phyloP scores from a whole-genome alignment of 2,888 invertebrate genomes.

The Hypselothyrea guttata region DNA sequence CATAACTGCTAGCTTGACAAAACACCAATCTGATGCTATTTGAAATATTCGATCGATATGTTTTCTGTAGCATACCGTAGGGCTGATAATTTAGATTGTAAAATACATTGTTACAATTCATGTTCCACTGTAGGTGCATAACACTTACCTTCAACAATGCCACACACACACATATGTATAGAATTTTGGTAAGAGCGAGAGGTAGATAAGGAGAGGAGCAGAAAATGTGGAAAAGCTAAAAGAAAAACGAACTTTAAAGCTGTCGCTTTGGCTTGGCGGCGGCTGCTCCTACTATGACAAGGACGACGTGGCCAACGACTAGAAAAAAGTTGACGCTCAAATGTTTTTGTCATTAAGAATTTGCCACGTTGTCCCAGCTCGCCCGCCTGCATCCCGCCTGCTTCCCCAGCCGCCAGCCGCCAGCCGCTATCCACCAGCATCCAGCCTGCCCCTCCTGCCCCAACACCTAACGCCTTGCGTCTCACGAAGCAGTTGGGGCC shows the following conservation, averaged over 20 bases:
- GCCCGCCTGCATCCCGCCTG: not conserved
- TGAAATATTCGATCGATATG: no score
- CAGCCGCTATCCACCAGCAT: no score
- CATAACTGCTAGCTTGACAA: no score
- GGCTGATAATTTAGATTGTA: no score
- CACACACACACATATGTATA: not conserved
- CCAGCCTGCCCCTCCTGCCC: not conserved
- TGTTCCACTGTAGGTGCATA: constrained; percentile 28
- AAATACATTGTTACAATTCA: no score
- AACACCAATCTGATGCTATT: no score
- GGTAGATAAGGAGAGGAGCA: not conserved
- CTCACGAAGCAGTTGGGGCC: constrained; percentile 2
- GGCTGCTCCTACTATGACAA: constrained; percentile 28
- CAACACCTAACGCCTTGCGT: not conserved
- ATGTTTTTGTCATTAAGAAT: constrained; percentile 76
- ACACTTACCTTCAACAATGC: constrained; percentile 3
- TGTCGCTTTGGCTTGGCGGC: constrained; percentile 9
- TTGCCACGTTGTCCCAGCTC: constrained; percentile 34
- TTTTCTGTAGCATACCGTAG: no score
- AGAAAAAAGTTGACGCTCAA: constrained; percentile 53
- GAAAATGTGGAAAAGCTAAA: constrained; percentile 13
- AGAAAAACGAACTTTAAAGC: constrained; percentile 44
- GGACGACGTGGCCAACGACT: constrained; percentile 35
- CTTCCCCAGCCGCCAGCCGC: not conserved
- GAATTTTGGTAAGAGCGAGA: not conserved